phyloP scores from a whole-genome alignment of 2,888 invertebrate species.

The Eulithis testata region DNA sequence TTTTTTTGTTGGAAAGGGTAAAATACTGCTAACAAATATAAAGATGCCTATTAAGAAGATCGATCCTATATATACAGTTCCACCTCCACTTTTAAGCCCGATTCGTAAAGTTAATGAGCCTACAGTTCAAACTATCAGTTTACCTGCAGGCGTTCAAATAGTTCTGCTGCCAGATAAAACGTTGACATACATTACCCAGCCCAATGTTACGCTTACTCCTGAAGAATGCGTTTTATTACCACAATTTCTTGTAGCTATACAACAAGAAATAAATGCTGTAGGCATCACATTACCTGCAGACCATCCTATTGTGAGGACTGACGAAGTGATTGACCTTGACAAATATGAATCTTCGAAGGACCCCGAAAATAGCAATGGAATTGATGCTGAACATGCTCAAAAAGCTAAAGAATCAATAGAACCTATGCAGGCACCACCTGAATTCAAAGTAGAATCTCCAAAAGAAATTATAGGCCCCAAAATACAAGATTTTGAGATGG shows the following conservation, averaged over 20 bases:
- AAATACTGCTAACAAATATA: conserved; percentile 69
- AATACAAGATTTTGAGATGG: conserved; percentile 4
- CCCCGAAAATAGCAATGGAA: not conserved
- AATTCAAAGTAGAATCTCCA: not conserved
- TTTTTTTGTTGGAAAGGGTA: conserved; percentile 66
- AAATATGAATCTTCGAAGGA: conserved; percentile 5
- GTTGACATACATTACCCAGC: conserved; percentile 35
- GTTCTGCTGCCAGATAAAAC: conserved; percentile 48
- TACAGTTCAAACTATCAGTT: conserved; percentile 11
- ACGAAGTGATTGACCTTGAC: conserved; percentile 20
- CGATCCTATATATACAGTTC: not conserved
- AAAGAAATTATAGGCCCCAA: conserved; percentile 5
- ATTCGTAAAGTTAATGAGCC: not conserved
- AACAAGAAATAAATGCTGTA: conserved; percentile 29
- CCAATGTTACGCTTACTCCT: conserved; percentile 29
- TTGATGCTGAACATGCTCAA: not conserved
- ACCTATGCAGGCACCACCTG: not conserved
- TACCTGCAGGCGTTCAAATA: conserved; percentile 52
- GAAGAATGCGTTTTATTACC: conserved; percentile 29
- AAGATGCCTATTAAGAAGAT: conserved; percentile 31
- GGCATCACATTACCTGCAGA: conserved; percentile 24
- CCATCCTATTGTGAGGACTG: conserved; percentile 5
- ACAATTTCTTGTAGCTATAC: conserved; percentile 25
- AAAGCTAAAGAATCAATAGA: conserved; percentile 4
- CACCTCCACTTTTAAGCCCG: not conserved